Evolutionary conservation across 2,797 vertebrate species (phyloP), one percentile per base, ranked within the genome.

Genomic region (Brachymystax lenok): DNA sequence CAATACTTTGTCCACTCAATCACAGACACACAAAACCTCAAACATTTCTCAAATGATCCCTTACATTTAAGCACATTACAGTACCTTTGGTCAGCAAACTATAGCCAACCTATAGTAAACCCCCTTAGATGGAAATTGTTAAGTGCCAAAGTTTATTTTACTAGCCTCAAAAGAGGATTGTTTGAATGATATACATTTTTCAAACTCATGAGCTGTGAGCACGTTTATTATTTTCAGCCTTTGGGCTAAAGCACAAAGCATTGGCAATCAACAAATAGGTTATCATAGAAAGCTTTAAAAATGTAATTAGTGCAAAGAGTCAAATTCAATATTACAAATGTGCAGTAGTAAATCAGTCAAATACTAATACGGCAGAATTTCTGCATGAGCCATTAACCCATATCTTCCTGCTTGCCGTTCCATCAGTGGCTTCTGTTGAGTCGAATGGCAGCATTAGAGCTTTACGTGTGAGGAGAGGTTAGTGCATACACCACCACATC

Each of bases 401-500:
- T 27, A 66, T 12, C 21, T 51, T 71, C 46, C 46, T 52, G 69
- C 50, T 27, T 52, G 46, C 50, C 50, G 5, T 51, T 30, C 21
- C 14, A 51, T 21, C 46, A 14, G 40, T 30, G 24, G 50, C 21
- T 52, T 27, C 5, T 7, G 19, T 19, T 52, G 19, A 69, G 24
- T 71, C 14, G 51, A 21, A 5, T 7, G 13, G n/a, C 21, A 71
- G 51, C 50, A 27, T 28, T 51, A 17, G 50, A 71, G 70, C 21
- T 52, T 24, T n/a, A 3, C 2, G 24, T n/a, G 1, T 40, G 54
- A 19, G 59, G n/a, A 30, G 17, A n/a, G 1, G 74, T 86, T 81
- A 95, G 84, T 86, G 87, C 69, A 91, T n/a, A 63, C 89, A 91
- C 90, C 91, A 93, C 92, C 91, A 94, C 83, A 91, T 83, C 73